These are phyloP conservation scores for Meganola albula DNA, from an alignment of 2,888 invertebrate species.

Conservation along the genomic window DNA sequence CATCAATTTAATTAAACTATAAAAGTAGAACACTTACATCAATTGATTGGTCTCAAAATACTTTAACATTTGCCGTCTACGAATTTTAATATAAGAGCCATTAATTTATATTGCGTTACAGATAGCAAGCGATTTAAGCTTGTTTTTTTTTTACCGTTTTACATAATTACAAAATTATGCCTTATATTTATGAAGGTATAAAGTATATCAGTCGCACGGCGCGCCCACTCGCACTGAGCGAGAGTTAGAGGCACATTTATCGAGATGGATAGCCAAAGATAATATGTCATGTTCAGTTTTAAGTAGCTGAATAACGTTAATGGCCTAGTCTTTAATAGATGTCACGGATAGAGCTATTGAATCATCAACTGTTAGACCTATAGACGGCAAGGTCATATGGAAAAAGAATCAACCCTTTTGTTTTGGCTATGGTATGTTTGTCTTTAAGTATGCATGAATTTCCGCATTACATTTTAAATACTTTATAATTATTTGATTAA, in stretches of 20 bases:
- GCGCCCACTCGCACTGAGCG: conserved; percentile 62
- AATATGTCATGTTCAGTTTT: conserved; percentile 60
- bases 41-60: conserved; percentile 53
- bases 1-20: conserved; percentile 51
- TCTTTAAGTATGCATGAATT: no score
- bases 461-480: no score
- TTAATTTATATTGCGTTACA: conserved; percentile 72
- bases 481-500: no score
- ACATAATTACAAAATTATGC: conserved; percentile 74
- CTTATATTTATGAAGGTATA: conserved; percentile 55
- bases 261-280: conserved; percentile 64
- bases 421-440: no score
- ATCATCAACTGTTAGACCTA: no score
- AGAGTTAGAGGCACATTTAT: conserved; percentile 52
- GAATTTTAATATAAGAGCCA: conserved; percentile 62
- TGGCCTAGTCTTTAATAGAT: conserved; percentile 46
- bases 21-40: conserved; percentile 59
- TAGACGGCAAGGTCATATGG: no score
- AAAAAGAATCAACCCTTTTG: no score
- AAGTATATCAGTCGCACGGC: conserved; percentile 31
- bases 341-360: conserved; percentile 29
- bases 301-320: conserved; percentile 59
- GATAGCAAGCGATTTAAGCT: conserved; percentile 64
- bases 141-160: conserved; percentile 68
- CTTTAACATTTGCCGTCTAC: conserved; percentile 58